Conservation (phyloP, 2,113 vertebrate genomes). For the Hippocampus zosterae region DNA sequence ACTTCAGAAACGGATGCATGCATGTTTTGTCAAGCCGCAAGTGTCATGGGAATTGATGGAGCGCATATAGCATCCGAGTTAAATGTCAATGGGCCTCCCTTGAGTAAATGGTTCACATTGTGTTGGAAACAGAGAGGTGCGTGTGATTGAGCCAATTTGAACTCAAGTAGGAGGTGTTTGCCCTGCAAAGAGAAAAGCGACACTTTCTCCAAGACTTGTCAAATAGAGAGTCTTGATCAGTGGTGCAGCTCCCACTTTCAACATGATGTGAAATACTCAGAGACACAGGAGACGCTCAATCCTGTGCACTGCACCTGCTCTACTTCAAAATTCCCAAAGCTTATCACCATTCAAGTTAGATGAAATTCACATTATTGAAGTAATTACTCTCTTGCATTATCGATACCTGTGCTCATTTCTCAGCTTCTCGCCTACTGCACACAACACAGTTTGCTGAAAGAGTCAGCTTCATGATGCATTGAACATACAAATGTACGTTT, state of each 20-base stretch:
- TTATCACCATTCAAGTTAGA: neutral
- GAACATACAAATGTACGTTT: neutral
- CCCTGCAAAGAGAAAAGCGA: neutral
- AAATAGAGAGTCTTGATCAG: constrained; percentile 8
- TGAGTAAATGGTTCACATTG: neutral
- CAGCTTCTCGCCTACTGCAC: neutral
- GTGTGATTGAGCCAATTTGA: constrained; percentile 6
- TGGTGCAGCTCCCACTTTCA: neutral
- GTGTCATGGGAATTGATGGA: neutral
- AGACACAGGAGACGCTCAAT: constrained; percentile 3
- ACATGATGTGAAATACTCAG: neutral
- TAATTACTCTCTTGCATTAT: neutral
- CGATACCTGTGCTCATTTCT: neutral
- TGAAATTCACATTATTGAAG: neutral
- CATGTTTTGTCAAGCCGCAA: constrained; percentile 3
- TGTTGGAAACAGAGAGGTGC: neutral
- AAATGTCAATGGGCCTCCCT: constrained; percentile 10
- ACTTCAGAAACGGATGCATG: constrained; percentile 5
- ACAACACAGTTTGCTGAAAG: neutral
- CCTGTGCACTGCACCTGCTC: neutral
- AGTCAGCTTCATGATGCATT: neutral
- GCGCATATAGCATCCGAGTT: neutral
- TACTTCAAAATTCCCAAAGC: neutral
- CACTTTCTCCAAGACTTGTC: neutral
- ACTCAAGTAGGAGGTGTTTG: constrained; percentile 1